Evolutionary conservation across 2,888 invertebrate genomes (phyloP).

Genomic region (Penaeus monodon): DNA sequence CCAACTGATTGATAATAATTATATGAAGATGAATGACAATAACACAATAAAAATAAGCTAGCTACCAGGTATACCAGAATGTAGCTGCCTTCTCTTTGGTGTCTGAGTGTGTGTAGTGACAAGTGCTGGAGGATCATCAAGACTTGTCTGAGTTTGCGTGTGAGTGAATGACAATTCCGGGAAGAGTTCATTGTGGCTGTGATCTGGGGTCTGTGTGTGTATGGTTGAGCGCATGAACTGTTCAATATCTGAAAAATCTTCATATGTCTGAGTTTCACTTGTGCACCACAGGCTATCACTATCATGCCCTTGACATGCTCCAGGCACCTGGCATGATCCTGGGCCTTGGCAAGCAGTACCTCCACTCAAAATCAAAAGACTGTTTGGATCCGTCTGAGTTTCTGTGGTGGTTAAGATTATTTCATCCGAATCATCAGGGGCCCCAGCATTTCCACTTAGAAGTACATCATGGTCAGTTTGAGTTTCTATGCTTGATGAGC

Average conservation of each 20-base stretch:
- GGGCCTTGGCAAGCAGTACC: conserved; percentile 27
- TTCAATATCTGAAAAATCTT: conserved; percentile 63
- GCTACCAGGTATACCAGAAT: neutral
- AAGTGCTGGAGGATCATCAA: conserved; percentile 62
- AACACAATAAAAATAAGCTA: too few species aligned
- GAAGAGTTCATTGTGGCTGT: conserved; percentile 57
- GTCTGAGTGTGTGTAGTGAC: conserved; percentile 64
- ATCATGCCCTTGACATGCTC: conserved; percentile 35
- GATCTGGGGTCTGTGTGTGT: conserved; percentile 60
- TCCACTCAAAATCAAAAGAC: conserved; percentile 28
- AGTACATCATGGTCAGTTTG: conserved; percentile 63
- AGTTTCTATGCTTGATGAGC: conserved; percentile 63
- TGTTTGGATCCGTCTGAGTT: conserved; percentile 53
- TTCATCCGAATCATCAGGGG: conserved; percentile 49
- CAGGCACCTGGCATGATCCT: conserved; percentile 29
- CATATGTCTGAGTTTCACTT: conserved; percentile 63
- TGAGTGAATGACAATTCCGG: conserved; percentile 58
- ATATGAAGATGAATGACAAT: too few species aligned
- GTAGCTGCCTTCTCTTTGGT: neutral
- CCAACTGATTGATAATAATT: too few species aligned
- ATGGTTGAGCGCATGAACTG: conserved; percentile 63
- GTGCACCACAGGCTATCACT: conserved; percentile 60
- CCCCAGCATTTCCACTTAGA: conserved; percentile 44
- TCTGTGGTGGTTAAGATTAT: conserved; percentile 51
- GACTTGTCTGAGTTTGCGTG: conserved; percentile 61